Conservation (phyloP, 2,113 vertebrate species). For the Garra rufa region DNA sequence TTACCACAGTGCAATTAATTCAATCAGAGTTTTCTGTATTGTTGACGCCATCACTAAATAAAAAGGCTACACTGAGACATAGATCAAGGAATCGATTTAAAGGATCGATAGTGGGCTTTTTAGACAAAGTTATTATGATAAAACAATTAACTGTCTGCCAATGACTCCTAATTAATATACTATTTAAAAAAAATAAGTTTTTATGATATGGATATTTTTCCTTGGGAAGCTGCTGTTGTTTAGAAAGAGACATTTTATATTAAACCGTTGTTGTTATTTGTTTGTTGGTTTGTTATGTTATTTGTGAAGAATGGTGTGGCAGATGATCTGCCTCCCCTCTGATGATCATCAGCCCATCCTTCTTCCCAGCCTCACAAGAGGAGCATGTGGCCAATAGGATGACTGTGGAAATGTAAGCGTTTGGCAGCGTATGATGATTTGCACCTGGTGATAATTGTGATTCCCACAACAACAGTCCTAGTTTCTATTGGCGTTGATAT, state of each 20-base stretch:
- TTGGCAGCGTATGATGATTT: not conserved
- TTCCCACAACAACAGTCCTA: not conserved
- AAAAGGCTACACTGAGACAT: conserved; percentile 17
- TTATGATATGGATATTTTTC: not conserved
- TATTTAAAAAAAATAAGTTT: conserved; percentile 23
- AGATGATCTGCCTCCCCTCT: not conserved
- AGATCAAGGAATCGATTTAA: conserved; percentile 30
- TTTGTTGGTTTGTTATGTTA: too few relatives aligned
- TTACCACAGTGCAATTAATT: conserved; percentile 21
- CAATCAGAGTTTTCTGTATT: conserved; percentile 15
- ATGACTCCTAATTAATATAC: conserved; percentile 26
- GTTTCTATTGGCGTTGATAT: not conserved
- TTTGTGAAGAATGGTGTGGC: not conserved
- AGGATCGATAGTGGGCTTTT: conserved; percentile 23
- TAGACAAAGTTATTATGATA: conserved; percentile 49
- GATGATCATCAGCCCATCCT: not conserved
- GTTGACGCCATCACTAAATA: conserved; percentile 27
- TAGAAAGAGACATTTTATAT: not conserved
- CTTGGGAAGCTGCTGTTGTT: not conserved
- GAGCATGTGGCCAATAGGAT: not conserved
- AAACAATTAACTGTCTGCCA: conserved; percentile 43
- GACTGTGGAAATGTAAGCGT: not conserved
- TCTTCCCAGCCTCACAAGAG: not conserved
- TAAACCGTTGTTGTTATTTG: too few relatives aligned
- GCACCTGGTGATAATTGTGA: not conserved